A percentile compares a stretch with the other conserved stretches of the same genome.
Conservation (phyloP, 2,888 invertebrate species). For the Drosophila yooni region DNA sequence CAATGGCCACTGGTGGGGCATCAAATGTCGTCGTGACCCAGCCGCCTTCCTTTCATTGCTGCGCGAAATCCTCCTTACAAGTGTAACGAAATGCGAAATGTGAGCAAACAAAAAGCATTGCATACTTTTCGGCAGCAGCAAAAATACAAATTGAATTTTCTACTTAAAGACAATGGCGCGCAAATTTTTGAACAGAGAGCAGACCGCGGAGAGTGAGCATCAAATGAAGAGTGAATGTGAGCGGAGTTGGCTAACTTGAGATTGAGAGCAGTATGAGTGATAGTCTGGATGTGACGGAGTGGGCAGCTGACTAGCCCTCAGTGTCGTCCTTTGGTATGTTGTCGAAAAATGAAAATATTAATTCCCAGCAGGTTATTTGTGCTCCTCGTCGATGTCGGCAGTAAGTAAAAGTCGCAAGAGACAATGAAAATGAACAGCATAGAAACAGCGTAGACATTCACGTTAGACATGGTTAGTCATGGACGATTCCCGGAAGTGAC, state of each 20-base stretch:
- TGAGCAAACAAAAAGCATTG: slow-evolving; percentile 50
- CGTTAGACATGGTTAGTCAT: slow-evolving; percentile 36
- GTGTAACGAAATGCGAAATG: slow-evolving; percentile 32
- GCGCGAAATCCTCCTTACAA: not conserved
- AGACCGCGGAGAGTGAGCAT: slow-evolving; percentile 6
- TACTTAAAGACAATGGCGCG: slow-evolving; percentile 71
- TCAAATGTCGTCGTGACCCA: slow-evolving; percentile 57
- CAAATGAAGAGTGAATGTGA: slow-evolving; percentile 4
- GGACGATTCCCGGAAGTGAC: slow-evolving; percentile 34
- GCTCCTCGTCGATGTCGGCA: slow-evolving; percentile 23
- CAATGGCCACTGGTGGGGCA: slow-evolving; percentile 49
- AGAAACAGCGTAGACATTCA: slow-evolving; percentile 36
- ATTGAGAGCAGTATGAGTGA: slow-evolving; percentile 4
- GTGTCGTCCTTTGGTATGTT: slow-evolving; percentile 63
- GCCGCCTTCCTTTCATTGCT: not conserved
- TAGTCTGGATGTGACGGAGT: slow-evolving; percentile 1
- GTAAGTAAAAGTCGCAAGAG: slow-evolving; percentile 25
- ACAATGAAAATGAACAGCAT: slow-evolving; percentile 51
- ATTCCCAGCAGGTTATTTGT: slow-evolving; percentile 70
- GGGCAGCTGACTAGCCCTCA: slow-evolving; percentile 10
- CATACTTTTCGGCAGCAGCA: slow-evolving; percentile 45
- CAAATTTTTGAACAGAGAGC: slow-evolving; percentile 54
- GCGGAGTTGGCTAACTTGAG: not conserved
- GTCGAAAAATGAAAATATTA: slow-evolving; percentile 72
- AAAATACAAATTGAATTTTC: slow-evolving; percentile 73